Evolutionary conservation across 35 echinoderm and acorn worm genomes (phyloP).

Genomic region (Anneissia japonica): DNA sequence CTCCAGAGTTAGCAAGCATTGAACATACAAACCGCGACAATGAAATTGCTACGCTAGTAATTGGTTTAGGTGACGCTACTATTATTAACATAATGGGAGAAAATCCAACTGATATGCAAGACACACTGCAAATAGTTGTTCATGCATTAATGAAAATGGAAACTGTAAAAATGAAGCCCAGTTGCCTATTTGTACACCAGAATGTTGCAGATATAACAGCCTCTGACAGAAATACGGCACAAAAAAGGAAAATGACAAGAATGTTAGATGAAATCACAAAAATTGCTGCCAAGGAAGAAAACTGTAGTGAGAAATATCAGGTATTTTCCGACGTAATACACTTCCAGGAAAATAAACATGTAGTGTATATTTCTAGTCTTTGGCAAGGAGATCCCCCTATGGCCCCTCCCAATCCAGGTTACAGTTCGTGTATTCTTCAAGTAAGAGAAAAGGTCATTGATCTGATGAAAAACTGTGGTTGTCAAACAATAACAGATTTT

Average conservation of each 20-base stretch:
- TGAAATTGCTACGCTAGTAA: slow-evolving; percentile 22
- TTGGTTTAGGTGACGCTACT: slow-evolving; percentile 23
- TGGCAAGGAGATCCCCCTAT: slow-evolving; percentile 32
- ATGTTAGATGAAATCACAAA: slow-evolving; percentile 1
- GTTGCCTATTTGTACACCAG: slow-evolving; percentile 23
- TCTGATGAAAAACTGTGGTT: background rate
- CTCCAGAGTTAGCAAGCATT: slow-evolving; percentile 9
- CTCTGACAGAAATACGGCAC: background rate
- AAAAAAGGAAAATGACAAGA: background rate
- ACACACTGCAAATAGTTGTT: slow-evolving; percentile 20
- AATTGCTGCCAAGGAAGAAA: slow-evolving; percentile 8
- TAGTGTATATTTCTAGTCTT: slow-evolving; percentile 24
- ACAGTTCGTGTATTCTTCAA: slow-evolving; percentile 12
- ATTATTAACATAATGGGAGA: slow-evolving; percentile 28
- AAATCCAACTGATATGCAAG: slow-evolving; percentile 19
- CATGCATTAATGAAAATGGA: slow-evolving; percentile 39
- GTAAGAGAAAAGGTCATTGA: background rate
- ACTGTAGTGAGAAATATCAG: slow-evolving; percentile 13
- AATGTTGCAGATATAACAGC: slow-evolving; percentile 10
- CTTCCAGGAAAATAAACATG: slow-evolving; percentile 16
- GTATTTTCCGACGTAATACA: slow-evolving; percentile 28
- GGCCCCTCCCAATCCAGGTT: slow-evolving; percentile 18
- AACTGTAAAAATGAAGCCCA: background rate
- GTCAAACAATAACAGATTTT: slow-evolving; percentile 1
- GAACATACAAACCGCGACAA: slow-evolving; percentile 19